phyloP scores from a whole-genome alignment of 2,888 invertebrate species.

The Allophyes oxyacanthae region DNA sequence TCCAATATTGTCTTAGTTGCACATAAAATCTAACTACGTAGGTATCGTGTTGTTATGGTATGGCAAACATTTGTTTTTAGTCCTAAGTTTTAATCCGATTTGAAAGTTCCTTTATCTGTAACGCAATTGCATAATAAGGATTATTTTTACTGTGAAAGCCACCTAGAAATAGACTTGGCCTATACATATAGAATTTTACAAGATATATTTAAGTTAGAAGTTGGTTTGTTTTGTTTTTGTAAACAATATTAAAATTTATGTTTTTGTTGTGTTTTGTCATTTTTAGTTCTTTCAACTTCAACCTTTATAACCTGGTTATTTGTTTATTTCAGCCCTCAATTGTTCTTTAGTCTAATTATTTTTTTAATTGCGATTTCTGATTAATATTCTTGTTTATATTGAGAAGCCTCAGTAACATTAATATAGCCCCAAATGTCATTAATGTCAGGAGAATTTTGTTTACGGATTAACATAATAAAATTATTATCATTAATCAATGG shows the following conservation, averaged over 20 bases:
- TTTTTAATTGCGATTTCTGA: neutral
- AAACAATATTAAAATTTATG: neutral
- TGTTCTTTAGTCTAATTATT: neutral
- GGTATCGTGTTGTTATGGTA: constrained; percentile 7
- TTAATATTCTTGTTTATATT: neutral
- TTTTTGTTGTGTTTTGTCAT: neutral
- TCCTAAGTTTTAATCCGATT: constrained; percentile 33
- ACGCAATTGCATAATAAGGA: neutral
- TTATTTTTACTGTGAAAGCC: too few species aligned
- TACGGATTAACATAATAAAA: too few species aligned
- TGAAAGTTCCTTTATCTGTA: constrained; percentile 9
- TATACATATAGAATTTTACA: neutral
- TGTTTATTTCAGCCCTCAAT: neutral
- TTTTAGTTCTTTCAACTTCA: constrained; percentile 1
- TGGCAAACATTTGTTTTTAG: constrained; percentile 29
- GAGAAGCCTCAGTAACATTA: neutral
- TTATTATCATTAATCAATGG: constrained; percentile 49
- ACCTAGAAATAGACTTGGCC: too few species aligned
- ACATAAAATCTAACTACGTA: constrained; percentile 41
- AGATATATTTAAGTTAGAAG: neutral
- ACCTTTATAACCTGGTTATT: neutral
- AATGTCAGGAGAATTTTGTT: too few species aligned
- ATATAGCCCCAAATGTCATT: too few species aligned
- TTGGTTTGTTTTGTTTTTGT: neutral
- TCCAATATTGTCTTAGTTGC: constrained; percentile 65